Evolutionary conservation across 2,113 vertebrate genomes (phyloP).

Genomic region (Tachysurus vachellii): DNA sequence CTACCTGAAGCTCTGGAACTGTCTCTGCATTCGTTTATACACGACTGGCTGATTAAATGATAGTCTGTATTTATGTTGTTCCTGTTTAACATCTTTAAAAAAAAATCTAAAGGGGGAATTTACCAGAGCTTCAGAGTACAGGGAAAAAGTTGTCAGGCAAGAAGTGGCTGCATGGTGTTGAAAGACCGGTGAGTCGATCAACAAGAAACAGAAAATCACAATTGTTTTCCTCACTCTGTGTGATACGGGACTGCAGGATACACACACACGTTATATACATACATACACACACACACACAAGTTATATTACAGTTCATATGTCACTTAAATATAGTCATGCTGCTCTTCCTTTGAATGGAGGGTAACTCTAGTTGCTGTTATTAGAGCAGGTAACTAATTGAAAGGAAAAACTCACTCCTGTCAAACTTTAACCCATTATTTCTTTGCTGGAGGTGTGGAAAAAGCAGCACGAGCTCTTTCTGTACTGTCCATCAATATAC

Average conservation of each 20-base stretch:
- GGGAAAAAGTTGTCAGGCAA: neutral
- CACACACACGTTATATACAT: too few species aligned
- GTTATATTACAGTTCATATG: neutral
- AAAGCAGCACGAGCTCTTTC: neutral
- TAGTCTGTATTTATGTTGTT: neutral
- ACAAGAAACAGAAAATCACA: neutral
- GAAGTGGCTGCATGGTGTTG: neutral
- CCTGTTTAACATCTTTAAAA: neutral
- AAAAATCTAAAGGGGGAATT: neutral
- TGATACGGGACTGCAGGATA: neutral
- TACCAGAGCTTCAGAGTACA: neutral
- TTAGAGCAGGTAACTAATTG: neutral
- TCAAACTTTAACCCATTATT: conserved; percentile 14
- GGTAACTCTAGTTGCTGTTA: neutral
- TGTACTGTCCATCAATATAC: neutral
- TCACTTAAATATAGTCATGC: neutral
- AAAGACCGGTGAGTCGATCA: neutral
- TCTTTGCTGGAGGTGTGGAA: neutral
- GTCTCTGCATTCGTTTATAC: neutral
- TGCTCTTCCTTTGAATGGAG: neutral
- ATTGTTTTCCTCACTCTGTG: neutral
- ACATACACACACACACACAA: too few species aligned
- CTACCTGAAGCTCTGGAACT: neutral
- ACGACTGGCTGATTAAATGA: neutral
- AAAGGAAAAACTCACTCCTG: neutral